These are phyloP conservation scores for Nomada fucata DNA, from an alignment of 2,888 invertebrate genomes.

Conservation along the genomic window DNA sequence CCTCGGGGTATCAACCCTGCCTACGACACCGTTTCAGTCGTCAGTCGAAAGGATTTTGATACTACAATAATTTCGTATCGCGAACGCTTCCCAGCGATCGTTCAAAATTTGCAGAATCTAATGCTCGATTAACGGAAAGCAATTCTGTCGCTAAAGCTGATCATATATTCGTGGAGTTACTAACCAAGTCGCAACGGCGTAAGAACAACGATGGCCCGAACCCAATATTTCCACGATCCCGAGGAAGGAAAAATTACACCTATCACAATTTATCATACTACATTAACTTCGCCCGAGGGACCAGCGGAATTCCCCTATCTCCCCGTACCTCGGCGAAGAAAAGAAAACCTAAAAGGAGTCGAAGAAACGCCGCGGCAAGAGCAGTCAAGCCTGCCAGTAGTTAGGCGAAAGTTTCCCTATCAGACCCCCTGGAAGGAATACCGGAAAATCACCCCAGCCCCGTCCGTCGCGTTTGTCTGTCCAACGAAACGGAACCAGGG, in stretches of 20 bases:
- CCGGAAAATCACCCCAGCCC: background rate
- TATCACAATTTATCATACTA: no score
- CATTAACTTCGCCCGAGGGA: no score
- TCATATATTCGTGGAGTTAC: no score
- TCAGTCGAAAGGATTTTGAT: no score
- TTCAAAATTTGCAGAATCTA: background rate
- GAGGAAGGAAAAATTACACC: background rate
- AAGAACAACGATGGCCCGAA: no score
- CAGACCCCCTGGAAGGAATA: slow-evolving; percentile 24
- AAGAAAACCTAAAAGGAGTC: background rate
- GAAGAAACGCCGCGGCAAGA: background rate
- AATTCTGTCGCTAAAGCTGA: no score
- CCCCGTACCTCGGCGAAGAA: background rate
- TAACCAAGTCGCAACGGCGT: no score
- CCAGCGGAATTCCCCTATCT: background rate
- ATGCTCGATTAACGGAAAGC: no score
- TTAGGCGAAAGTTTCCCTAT: slow-evolving; percentile 58
- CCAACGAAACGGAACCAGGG: slow-evolving; percentile 53
- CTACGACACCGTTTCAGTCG: background rate
- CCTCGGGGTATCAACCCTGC: background rate
- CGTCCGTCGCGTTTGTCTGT: slow-evolving; percentile 31
- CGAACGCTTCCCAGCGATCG: background rate
- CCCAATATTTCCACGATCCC: no score
- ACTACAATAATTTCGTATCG: no score
- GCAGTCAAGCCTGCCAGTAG: slow-evolving; percentile 37